Evolutionary conservation across 2,888 invertebrate genomes (phyloP).

Genomic region (Acanthosoma haemorrhoidale): DNA sequence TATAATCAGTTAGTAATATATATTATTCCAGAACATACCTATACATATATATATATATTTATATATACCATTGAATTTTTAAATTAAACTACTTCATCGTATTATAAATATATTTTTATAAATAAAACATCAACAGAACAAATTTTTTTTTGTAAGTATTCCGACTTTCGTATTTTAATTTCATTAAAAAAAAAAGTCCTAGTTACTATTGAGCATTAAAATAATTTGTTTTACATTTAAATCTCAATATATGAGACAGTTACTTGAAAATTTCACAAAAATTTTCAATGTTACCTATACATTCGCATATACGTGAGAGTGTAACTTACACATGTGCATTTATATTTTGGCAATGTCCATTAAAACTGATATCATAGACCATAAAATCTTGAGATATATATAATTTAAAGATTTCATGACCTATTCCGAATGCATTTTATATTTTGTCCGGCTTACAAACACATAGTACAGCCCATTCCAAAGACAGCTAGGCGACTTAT

Average conservation of each 20-base stretch:
- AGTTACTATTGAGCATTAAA: constrained; percentile 37
- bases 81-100: constrained; percentile 1
- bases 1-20: neutral
- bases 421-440: no score
- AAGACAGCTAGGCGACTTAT: no score
- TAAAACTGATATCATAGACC: neutral
- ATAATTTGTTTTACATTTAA: constrained; percentile 29
- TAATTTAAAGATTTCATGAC: no score
- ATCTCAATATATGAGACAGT: constrained; percentile 7
- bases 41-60: no score
- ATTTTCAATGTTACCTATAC: neutral
- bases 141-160: neutral
- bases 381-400: neutral
- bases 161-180: neutral
- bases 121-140: neutral
- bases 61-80: constrained; percentile 2
- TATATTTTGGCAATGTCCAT: neutral
- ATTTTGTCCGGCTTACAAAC: no score
- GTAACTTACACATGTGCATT: neutral
- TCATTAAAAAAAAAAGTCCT: constrained; percentile 23
- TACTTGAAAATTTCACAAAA: neutral
- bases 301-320: neutral
- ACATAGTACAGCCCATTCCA: no score
- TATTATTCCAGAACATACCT: neutral
- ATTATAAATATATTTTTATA: constrained; percentile 12